phyloP scores from a whole-genome alignment of 2,888 invertebrate genomes.

The Drosophila tanythrix region DNA sequence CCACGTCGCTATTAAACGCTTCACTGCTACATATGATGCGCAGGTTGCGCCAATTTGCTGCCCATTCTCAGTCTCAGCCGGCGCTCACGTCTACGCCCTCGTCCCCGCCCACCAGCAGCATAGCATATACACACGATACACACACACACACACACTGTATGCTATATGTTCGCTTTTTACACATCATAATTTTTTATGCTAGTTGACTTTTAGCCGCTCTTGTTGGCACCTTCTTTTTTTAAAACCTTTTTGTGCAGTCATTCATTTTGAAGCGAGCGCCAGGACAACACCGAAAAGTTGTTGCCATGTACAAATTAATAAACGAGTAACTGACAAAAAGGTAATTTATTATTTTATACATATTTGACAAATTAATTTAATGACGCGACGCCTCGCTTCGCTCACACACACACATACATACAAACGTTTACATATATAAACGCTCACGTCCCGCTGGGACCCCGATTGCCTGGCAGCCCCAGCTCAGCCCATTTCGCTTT shows the following conservation, averaged over 20 bases:
- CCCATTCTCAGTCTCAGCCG: slow-evolving; percentile 24
- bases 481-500: slow-evolving; percentile 37
- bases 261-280: slow-evolving; percentile 59
- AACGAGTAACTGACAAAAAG: slow-evolving; percentile 82
- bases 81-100: slow-evolving; percentile 2
- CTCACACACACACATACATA: slow-evolving; percentile 35
- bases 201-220: slow-evolving; percentile 74
- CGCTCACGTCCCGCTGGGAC: slow-evolving; percentile 42
- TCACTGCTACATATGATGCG: slow-evolving; percentile 54
- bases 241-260: slow-evolving; percentile 58
- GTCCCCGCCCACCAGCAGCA: slow-evolving; percentile 7
- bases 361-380: slow-evolving; percentile 84
- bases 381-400: slow-evolving; percentile 68
- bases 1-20: slow-evolving; percentile 72
- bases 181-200: slow-evolving; percentile 81
- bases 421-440: neutral
- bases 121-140: slow-evolving; percentile 1
- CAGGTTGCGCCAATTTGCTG: slow-evolving; percentile 75
- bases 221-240: slow-evolving; percentile 53
- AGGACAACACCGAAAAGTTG: slow-evolving; percentile 71
- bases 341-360: slow-evolving; percentile 83
- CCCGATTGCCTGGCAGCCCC: slow-evolving; percentile 27
- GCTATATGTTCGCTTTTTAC: slow-evolving; percentile 66
- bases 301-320: slow-evolving; percentile 81
- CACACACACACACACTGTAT: slow-evolving; percentile 23